These are phyloP conservation scores for Spodoptera exigua DNA, from an alignment of 2,888 invertebrate genomes.

Conservation along the genomic window DNA sequence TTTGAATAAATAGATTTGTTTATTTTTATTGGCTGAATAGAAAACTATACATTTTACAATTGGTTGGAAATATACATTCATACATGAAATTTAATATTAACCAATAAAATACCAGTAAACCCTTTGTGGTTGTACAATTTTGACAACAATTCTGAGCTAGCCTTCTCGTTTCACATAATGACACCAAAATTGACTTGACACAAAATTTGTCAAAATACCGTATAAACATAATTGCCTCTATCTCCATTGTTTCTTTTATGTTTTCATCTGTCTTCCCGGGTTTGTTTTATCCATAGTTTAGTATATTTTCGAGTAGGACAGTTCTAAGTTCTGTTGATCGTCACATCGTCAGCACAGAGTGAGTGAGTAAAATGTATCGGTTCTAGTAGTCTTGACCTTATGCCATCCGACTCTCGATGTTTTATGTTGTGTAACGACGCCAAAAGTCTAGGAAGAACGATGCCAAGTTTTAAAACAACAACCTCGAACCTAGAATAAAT, in stretches of 20 bases:
- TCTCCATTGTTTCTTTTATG: slow-evolving; percentile 81
- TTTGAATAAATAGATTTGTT: slow-evolving; percentile 35
- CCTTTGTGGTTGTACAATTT: slow-evolving; percentile 14
- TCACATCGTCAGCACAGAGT: slow-evolving; percentile 54
- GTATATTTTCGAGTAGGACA: slow-evolving; percentile 51
- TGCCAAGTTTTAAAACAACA: slow-evolving; percentile 79
- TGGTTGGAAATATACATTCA: too few species aligned
- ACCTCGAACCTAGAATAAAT: slow-evolving; percentile 65
- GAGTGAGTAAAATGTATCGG: slow-evolving; percentile 69
- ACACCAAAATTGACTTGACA: slow-evolving; percentile 76
- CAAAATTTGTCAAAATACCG: slow-evolving; percentile 87
- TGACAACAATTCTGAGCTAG: slow-evolving; percentile 52
- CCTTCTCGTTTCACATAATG: slow-evolving; percentile 60
- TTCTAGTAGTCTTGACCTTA: slow-evolving; percentile 84
- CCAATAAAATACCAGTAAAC: too few species aligned
- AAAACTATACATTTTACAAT: too few species aligned
- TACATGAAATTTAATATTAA: too few species aligned
- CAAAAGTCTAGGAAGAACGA: slow-evolving; percentile 75
- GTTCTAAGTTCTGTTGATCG: slow-evolving; percentile 43
- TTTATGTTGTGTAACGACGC: slow-evolving; percentile 87
- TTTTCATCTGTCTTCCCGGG: slow-evolving; percentile 72
- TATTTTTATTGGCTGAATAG: slow-evolving; percentile 22
- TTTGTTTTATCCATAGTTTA: slow-evolving; percentile 70
- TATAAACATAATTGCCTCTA: slow-evolving; percentile 79
- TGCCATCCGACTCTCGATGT: slow-evolving; percentile 75